A percentile compares a stretch with the other conserved stretches of the same genome.
Evolutionary conservation across 2,888 invertebrate species (phyloP).

Genomic region (Dasypolia templi): DNA sequence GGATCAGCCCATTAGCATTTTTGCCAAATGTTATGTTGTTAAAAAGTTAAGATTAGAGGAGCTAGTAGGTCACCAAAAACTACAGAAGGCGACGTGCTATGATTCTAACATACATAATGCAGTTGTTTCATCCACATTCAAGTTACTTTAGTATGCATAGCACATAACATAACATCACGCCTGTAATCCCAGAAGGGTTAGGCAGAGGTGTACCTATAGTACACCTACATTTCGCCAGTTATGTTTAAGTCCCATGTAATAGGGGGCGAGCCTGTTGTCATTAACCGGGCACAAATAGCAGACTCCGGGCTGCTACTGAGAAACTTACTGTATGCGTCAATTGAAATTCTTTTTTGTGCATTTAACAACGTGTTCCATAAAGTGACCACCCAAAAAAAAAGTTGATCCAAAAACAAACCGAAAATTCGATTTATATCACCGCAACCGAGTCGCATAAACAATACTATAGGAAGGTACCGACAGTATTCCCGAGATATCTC

Average conservation of each 20-base stretch:
- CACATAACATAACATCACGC: no score
- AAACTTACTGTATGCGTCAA: background rate
- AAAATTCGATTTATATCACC: slow-evolving; percentile 20
- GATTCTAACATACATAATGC: background rate
- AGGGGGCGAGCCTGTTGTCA: no score
- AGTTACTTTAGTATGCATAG: no score
- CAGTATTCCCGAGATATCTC: slow-evolving; percentile 46
- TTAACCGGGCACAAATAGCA: no score
- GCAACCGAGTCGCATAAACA: slow-evolving; percentile 38
- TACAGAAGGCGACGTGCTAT: background rate
- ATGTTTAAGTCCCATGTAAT: no score
- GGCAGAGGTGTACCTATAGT: no score
- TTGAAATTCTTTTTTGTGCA: background rate
- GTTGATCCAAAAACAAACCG: background rate
- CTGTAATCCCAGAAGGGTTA: no score
- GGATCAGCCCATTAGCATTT: background rate
- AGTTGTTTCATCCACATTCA: background rate
- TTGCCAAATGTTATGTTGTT: background rate
- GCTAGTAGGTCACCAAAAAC: background rate
- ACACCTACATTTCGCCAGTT: no score
- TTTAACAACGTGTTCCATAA: background rate
- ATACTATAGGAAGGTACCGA: slow-evolving; percentile 26
- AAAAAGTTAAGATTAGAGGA: no score
- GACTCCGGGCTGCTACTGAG: no score
- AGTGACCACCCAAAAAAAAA: background rate